These are phyloP conservation scores for Corvus cornix DNA, from an alignment of 2,113 vertebrate species.

Conservation along the genomic window DNA sequence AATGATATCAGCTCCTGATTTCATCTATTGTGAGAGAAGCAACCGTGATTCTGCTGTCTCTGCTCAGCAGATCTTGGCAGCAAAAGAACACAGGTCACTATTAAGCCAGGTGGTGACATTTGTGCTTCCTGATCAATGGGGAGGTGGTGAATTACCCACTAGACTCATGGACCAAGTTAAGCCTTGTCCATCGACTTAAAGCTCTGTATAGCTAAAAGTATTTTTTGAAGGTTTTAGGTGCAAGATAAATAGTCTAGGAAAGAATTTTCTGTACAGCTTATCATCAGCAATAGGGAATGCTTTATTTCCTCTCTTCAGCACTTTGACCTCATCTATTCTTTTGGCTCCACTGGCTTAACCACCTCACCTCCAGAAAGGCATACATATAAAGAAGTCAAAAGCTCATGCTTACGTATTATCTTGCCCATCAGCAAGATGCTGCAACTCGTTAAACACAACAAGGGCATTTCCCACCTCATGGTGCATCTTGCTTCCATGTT, in stretches of 20 bases:
- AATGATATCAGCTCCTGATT: background rate
- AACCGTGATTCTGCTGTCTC: background rate
- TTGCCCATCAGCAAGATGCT: background rate
- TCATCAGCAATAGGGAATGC: background rate
- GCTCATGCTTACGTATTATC: background rate
- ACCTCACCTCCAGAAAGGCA: background rate
- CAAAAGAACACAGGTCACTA: background rate
- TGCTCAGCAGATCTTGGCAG: background rate
- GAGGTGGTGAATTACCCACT: background rate
- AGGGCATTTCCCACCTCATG: background rate
- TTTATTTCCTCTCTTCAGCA: background rate
- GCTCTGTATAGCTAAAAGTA: background rate
- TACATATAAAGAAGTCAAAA: background rate
- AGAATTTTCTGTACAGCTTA: background rate
- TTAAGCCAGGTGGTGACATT: background rate
- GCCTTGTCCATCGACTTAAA: background rate
- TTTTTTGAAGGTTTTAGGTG: background rate
- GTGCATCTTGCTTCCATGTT: background rate
- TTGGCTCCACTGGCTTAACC: background rate
- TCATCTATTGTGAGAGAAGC: background rate
- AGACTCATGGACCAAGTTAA: background rate
- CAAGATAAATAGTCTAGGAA: slow-evolving; percentile 3
- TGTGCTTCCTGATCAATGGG: background rate
- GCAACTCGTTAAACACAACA: background rate
- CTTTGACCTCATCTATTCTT: background rate